These are phyloP conservation scores for Metaphire vulgaris DNA, from an alignment of 1,140 invertebrate genomes.

Conservation along the genomic window DNA sequence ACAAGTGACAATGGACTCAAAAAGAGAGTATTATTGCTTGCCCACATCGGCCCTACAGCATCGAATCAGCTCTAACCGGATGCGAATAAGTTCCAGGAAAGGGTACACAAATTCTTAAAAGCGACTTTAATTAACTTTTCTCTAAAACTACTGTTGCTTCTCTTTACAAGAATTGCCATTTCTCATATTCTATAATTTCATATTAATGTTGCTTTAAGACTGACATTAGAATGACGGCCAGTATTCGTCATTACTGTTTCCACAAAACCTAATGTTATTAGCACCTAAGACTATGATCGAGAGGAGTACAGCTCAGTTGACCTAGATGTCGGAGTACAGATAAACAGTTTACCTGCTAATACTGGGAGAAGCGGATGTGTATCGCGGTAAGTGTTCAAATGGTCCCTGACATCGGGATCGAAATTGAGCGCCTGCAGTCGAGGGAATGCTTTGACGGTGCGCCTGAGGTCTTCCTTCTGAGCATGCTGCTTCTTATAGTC, in stretches of 20 bases:
- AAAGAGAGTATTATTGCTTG: background rate
- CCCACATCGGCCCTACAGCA: background rate
- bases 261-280: background rate
- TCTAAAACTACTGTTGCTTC: no score
- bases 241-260: no score
- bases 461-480: conserved; percentile 38
- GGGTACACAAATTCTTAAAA: background rate
- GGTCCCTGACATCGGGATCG: conserved; percentile 45
- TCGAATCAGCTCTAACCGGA: background rate
- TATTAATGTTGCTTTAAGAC: background rate
- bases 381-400: conserved; percentile 44
- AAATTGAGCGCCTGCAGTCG: conserved; percentile 40
- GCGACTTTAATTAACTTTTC: no score
- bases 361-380: conserved; percentile 40
- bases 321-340: background rate
- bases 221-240: no score
- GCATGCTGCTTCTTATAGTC: conserved; percentile 38
- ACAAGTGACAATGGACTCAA: background rate
- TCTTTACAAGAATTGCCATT: no score
- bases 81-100: background rate
- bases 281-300: no score
- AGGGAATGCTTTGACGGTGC: conserved; percentile 37
- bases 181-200: background rate
- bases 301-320: background rate
- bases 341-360: conserved; percentile 36